A percentile compares a stretch with the other conserved stretches of the same genome.
Evolutionary conservation across 2,888 invertebrate genomes (phyloP).

Genomic region (Agrochola lota): DNA sequence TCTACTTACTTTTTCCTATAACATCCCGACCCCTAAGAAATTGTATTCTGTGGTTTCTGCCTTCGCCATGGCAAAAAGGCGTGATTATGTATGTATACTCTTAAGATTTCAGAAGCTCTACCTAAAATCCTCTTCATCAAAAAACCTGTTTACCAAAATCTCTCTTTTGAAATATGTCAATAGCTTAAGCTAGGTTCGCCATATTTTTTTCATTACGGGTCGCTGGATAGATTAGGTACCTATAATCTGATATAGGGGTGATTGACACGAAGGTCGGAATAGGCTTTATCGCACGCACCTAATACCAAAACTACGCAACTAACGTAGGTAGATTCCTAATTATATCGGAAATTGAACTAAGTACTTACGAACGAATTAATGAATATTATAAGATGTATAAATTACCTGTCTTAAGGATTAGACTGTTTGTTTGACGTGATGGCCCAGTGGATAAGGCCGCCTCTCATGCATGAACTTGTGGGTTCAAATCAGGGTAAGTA

Average conservation of each 20-base stretch:
- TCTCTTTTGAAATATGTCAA: background rate
- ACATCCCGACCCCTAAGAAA: background rate
- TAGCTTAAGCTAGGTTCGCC: background rate
- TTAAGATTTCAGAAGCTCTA: background rate
- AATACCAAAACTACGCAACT: constrained; percentile 18
- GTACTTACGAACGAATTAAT: constrained; percentile 2
- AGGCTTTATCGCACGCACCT: constrained; percentile 32
- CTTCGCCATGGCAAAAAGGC: background rate
- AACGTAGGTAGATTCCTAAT: constrained; percentile 16
- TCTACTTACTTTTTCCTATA: background rate
- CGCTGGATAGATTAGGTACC: constrained; percentile 12
- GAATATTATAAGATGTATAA: constrained; percentile 18
- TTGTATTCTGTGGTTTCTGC: background rate
- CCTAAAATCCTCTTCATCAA: background rate
- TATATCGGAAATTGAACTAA: constrained; percentile 8
- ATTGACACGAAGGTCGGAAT: constrained; percentile 44
- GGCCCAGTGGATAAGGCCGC: too few species aligned
- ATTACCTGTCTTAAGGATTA: background rate
- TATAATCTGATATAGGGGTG: constrained; percentile 47
- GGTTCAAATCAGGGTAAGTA: too few species aligned
- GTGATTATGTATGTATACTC: background rate
- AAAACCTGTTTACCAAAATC: background rate
- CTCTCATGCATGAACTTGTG: too few species aligned
- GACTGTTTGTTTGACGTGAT: too few species aligned
- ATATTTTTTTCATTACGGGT: constrained; percentile 14